Conservation (phyloP, 2,888 invertebrate species). For the Napeogenes sylphis region DNA sequence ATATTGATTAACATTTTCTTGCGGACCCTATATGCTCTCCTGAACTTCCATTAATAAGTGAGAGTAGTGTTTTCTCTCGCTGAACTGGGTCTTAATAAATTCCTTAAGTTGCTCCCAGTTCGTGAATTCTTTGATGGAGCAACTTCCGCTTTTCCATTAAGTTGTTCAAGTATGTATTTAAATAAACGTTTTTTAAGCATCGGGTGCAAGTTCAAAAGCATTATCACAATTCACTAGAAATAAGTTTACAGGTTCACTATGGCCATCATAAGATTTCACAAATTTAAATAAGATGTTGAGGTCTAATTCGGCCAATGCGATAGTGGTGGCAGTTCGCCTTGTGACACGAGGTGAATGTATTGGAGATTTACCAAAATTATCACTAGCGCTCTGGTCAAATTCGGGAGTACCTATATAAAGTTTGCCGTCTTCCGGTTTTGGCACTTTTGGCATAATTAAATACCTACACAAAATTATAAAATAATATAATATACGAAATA, state of each 20-base stretch:
- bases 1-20: slow-evolving; percentile 28
- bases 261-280: slow-evolving; percentile 14
- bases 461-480: not conserved
- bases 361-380: not conserved
- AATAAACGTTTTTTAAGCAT: slow-evolving; percentile 10
- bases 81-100: no score
- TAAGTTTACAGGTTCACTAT: slow-evolving; percentile 9
- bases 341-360: not conserved
- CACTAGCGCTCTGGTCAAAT: not conserved
- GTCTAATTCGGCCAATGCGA: slow-evolving; percentile 7
- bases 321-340: not conserved
- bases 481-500: no score
- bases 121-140: slow-evolving; percentile 21
- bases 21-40: not conserved
- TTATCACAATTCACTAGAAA: slow-evolving; percentile 15
- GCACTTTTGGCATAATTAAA: not conserved
- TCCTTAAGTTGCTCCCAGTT: no score
- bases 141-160: slow-evolving; percentile 23
- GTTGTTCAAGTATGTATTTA: slow-evolving; percentile 20
- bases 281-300: slow-evolving; percentile 14
- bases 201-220: slow-evolving; percentile 13
- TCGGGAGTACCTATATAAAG: not conserved
- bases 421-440: not conserved
- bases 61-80: no score
- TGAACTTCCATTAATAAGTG: not conserved